Base-by-base conservation (phyloP, 2,113 vertebrate species). In the Pseudolaguvia tuberculata region DNA sequence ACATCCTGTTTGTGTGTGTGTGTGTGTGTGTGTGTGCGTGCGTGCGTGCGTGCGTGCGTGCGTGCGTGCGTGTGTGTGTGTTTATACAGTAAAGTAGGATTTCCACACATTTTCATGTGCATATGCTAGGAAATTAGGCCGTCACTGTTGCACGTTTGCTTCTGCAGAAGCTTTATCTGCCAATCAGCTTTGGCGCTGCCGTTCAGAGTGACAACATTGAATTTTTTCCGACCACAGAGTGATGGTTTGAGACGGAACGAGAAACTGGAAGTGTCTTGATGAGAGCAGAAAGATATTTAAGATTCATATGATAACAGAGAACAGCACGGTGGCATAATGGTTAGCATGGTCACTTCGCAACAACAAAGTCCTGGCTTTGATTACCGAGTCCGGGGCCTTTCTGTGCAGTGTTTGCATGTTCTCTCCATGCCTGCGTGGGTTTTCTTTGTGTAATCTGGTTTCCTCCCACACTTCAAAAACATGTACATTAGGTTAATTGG, bases 121-220 rank as follows among this genome's bases (percentile, higher is more conserved):
- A 70, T 25, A 13, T 63, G 66, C 73, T 48, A n/a, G 67, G 73
- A 79, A 79, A 76, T 27, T 55, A 66, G 73, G 78, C 67, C 58
- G 15, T 15, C 18, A 29, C 45, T 53, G 15, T 31, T 72, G 55
- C 68, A 72, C 20, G 70, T 58, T 56, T 66, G 76, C 72, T 78
- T 39, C 42, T 70, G 61, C 63, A 63, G 48, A 75, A 70, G 25
- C 35, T 35, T 53, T 12, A 23, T 12, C 21, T 70, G 48, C 14
- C 52, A 66, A 10, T 61, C 31, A 62, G 57, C 25, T 35, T 62
- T 20, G 69, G 10, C n/a, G 11, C 52, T 23, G 12, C 17, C 12
- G 15, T 51, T 67, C 35, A 21, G 21, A n/a, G 9, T 6, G 23
- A 15, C n/a, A 23, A 2, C 13, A n/a, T 25, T 31, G 6, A 55